A percentile compares a stretch with the other conserved stretches of the same genome.
Evolutionary conservation across 1,140 invertebrate genomes (phyloP).

Genomic region (Zaprionus tsacasi): DNA sequence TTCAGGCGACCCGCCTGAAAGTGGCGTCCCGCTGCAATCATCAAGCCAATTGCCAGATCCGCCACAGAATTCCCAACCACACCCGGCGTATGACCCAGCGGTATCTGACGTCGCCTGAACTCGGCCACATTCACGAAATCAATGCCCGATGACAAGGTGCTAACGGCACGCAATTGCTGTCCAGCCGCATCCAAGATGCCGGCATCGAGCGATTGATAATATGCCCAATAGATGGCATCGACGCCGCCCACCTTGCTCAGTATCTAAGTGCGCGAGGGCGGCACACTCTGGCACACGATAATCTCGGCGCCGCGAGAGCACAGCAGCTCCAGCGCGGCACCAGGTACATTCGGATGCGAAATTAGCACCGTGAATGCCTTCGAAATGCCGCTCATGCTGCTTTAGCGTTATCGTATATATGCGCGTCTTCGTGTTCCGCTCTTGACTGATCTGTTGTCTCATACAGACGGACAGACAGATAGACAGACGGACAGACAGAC

Average conservation of each 20-base stretch:
- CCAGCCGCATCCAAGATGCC: conserved; percentile 89
- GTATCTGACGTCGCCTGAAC: conserved; percentile 88
- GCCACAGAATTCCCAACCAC: conserved; percentile 93
- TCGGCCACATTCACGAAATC: conserved; percentile 89
- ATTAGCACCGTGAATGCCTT: conserved; percentile 83
- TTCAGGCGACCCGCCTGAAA: conserved; percentile 89
- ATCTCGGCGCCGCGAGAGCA: conserved; percentile 74
- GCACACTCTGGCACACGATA: conserved; percentile 74
- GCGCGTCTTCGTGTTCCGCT: conserved; percentile 11
- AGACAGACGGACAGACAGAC: no score
- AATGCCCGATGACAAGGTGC: conserved; percentile 94
- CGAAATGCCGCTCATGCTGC: conserved; percentile 37
- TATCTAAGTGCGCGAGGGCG: conserved; percentile 85
- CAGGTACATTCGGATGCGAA: conserved; percentile 83
- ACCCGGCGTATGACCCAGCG: conserved; percentile 91
- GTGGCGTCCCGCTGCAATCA: conserved; percentile 90
- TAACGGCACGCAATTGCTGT: conserved; percentile 91
- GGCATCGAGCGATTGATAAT: conserved; percentile 89
- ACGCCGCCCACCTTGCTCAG: conserved; percentile 87
- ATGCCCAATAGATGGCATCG: conserved; percentile 89
- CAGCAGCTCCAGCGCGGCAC: conserved; percentile 81
- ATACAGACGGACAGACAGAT: no score
- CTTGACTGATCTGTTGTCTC: conserved; percentile 52
- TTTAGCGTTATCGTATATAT: no score
- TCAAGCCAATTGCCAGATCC: conserved; percentile 91